These are phyloP conservation scores for Alcedo atthis DNA, from an alignment of 2,797 vertebrate species.

Conservation along the genomic window DNA sequence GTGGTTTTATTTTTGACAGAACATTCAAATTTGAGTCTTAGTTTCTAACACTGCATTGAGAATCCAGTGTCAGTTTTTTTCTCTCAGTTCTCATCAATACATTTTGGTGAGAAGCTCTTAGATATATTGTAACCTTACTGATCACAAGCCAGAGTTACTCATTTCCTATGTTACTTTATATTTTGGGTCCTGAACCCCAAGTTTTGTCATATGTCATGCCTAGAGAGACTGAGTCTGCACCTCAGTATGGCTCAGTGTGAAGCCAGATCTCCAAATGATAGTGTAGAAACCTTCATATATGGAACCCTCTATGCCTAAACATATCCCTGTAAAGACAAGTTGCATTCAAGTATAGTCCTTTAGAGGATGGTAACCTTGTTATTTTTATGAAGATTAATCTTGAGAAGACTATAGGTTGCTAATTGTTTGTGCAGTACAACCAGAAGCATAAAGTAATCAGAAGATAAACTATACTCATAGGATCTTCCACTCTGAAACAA, in stretches of 20 bases:
- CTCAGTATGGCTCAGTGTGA: background rate
- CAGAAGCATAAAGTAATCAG: background rate
- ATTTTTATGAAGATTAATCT: background rate
- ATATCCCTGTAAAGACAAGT: background rate
- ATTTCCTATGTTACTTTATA: background rate
- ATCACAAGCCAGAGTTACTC: background rate
- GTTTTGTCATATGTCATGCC: background rate
- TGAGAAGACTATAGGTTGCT: background rate
- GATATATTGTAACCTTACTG: background rate
- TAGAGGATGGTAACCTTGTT: background rate
- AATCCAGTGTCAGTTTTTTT: conserved; percentile 21
- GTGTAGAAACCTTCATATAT: fast-evolving
- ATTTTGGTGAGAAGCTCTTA: conserved; percentile 22
- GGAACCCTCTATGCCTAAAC: background rate
- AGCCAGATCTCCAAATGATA: background rate
- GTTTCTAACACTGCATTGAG: conserved; percentile 10
- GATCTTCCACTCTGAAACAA: background rate
- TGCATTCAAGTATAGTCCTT: background rate
- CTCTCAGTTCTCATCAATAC: background rate
- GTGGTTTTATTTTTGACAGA: conserved; percentile 38
- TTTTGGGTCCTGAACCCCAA: background rate
- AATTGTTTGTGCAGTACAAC: background rate
- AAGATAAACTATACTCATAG: background rate
- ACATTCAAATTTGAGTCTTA: conserved; percentile 61
- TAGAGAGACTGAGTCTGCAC: background rate